Conservation (phyloP, 1,140 invertebrate genomes). For the Oreohelix idahoensis region DNA sequence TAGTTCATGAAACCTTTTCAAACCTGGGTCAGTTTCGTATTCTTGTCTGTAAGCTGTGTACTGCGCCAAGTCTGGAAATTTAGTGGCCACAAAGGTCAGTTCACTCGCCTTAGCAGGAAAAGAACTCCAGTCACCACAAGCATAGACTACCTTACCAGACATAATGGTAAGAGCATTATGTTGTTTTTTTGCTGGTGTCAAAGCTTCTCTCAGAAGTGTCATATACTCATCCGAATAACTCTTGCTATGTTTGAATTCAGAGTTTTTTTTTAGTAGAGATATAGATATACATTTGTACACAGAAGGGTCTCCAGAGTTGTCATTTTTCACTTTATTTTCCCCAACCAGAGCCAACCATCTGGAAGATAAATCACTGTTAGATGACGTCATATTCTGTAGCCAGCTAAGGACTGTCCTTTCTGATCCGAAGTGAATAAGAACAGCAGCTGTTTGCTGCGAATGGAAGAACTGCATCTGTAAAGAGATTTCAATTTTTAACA, state of each 20-base stretch:
- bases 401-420: not conserved
- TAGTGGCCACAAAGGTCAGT: not conserved
- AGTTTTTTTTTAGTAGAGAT: not conserved
- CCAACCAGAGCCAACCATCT: not conserved
- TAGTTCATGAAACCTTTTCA: not conserved
- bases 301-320: not conserved
- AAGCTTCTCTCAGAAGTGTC: not conserved
- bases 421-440: not conserved
- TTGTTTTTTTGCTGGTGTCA: not conserved
- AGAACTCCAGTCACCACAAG: not conserved
- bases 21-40: not conserved
- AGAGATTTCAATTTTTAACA: too few species aligned
- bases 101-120: not conserved
- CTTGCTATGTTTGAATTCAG: not conserved
- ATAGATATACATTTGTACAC: not conserved
- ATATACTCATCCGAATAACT: not conserved
- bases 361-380: not conserved
- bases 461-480: not conserved
- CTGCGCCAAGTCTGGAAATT: not conserved
- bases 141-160: not conserved
- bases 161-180: not conserved
- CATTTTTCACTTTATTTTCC: not conserved
- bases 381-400: not conserved
- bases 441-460: not conserved
- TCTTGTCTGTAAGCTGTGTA: not conserved